Evolutionary conservation across 2,113 vertebrate genomes (phyloP).

Genomic region (Nycticryphes semicollaris): DNA sequence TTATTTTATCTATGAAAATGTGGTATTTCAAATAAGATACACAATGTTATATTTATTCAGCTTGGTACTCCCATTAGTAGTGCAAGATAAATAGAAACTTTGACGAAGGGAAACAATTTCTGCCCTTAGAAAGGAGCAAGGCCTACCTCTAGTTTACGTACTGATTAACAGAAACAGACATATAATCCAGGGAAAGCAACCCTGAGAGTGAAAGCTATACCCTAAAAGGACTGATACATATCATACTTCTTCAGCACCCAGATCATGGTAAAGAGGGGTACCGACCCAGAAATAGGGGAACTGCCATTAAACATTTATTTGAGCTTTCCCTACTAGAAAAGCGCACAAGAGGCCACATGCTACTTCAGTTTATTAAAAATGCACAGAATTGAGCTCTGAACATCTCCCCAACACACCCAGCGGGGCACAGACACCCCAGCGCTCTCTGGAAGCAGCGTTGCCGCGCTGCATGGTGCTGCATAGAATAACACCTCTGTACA

Average conservation of each 20-base stretch:
- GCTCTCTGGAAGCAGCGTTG: not conserved
- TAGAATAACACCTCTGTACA: not conserved
- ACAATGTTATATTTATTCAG: not conserved
- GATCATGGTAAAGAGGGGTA: not conserved
- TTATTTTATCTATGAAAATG: not conserved
- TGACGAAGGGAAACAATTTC: not conserved
- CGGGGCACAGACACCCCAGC: fast-evolving
- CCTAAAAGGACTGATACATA: no score
- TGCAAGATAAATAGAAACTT: not conserved
- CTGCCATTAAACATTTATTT: not conserved
- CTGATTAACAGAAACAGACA: not conserved
- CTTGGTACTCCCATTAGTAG: not conserved
- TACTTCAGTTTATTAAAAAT: not conserved
- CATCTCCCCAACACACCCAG: not conserved
- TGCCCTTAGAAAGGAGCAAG: not conserved
- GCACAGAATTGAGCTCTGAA: fast-evolving
- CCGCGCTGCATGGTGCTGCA: fast-evolving
- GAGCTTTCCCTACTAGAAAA: not conserved
- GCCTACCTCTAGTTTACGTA: not conserved
- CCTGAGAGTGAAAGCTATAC: not conserved
- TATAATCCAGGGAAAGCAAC: not conserved
- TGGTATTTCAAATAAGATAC: not conserved
- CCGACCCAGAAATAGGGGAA: not conserved
- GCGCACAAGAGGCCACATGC: not conserved
- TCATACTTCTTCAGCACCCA: not conserved